Base-by-base conservation (phyloP, 1,140 invertebrate genomes). In the Lepeophtheirus salmonis region DNA sequence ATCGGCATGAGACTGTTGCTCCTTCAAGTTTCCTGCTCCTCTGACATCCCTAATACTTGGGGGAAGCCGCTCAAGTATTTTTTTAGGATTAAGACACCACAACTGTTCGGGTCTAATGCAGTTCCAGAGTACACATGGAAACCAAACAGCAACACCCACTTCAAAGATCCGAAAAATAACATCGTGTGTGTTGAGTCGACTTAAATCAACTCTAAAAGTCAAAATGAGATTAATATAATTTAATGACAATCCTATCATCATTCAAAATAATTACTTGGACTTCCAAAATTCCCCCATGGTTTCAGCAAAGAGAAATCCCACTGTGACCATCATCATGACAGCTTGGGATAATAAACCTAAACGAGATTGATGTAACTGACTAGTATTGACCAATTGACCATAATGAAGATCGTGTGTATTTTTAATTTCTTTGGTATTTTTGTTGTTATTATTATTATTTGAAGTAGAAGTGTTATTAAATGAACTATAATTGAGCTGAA, bases 61-160 rank as follows among this genome's bases (percentile, higher is more conserved):
- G 64, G 55, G 55, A 41, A 57, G 26, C 17, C 55, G 23, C 26
- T 57, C 55, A 25, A 57, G 74, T 63, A 94, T 76, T 68, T 84
- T 82, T 60, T 84, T 82, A 13, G 89, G 89, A 77, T 94, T 94
- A 62, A 94, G 73, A 67, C 92, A 84, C 89, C 89, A 94, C 51
- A 92, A 74, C 70, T 88, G 83, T 67, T 90, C 86, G n/a, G 89
- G 89, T 60, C 79, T 76, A 63, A 70, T 88, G 66, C 84, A 91
- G 73, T 94, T 94, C 89, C 89, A 94, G 22, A 94, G 75, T 14
- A 86, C 84, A 73, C 89, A 92, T 1, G 89, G 89, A 73, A 92
- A 92, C 89, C 89, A 94, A 63, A 94, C 70, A 62, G 83, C 84
- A 53, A 91, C 86, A n/a, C 87, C 89, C 64, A 92, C 84, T 77